phyloP scores from a whole-genome alignment of 2,888 invertebrate genomes.

The Scaptomyza parva region DNA sequence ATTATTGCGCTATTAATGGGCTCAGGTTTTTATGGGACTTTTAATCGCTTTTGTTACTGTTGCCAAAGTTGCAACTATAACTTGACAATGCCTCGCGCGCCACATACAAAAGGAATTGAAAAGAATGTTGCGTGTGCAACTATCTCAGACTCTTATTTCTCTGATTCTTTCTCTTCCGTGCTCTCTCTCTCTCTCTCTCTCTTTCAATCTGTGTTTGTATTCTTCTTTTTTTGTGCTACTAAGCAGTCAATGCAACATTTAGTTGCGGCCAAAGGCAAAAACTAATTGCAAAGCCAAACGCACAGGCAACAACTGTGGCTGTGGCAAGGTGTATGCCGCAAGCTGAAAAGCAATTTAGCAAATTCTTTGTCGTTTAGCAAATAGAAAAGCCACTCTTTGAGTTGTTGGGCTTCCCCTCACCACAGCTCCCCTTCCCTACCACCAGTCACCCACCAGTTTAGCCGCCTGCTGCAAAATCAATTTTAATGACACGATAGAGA shows the following conservation, averaged over 20 bases:
- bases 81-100: constrained; percentile 54
- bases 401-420: constrained; percentile 21
- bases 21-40: constrained; percentile 80
- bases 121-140: constrained; percentile 58
- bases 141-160: constrained; percentile 11
- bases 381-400: constrained; percentile 69
- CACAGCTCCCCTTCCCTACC: constrained; percentile 5
- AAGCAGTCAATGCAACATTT: constrained; percentile 70
- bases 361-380: constrained; percentile 76
- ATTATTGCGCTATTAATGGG: constrained; percentile 80
- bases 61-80: constrained; percentile 75
- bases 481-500: constrained; percentile 72
- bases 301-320: constrained; percentile 54
- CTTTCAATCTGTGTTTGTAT: not conserved
- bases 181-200: not conserved
- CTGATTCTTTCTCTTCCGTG: not conserved
- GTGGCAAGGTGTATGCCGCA: constrained; percentile 38
- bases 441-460: not conserved
- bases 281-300: constrained; percentile 79
- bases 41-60: constrained; percentile 82
- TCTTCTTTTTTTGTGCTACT: constrained; percentile 38
- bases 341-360: constrained; percentile 78
- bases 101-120: constrained; percentile 33
- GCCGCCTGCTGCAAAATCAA: constrained; percentile 66
- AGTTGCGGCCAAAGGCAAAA: constrained; percentile 66